phyloP scores from a whole-genome alignment of 2,113 vertebrate species.

The Aspiorhynchus laticeps region DNA sequence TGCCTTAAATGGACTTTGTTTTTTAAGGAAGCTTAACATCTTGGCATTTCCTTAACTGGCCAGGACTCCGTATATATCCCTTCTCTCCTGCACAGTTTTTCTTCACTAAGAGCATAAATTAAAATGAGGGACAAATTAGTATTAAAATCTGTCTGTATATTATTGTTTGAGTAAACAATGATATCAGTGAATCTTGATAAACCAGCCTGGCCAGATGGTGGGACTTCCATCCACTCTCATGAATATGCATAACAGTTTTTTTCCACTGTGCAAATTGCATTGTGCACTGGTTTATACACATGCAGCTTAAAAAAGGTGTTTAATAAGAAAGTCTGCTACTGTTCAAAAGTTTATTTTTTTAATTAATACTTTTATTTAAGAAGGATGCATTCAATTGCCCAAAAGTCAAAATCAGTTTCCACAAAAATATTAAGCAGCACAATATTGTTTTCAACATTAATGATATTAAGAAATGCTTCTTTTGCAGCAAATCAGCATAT shows the following conservation, averaged over 20 bases:
- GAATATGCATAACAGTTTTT: not conserved
- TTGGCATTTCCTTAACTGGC: not conserved
- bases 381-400: not conserved
- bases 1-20: conserved; percentile 1
- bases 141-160: not conserved
- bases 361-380: not conserved
- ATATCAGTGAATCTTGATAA: conserved; percentile 7
- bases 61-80: not conserved
- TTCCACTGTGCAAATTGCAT: not conserved
- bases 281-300: not conserved
- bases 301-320: not conserved
- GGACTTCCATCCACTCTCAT: not conserved
- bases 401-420: not conserved
- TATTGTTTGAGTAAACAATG: conserved; percentile 14
- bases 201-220: not conserved
- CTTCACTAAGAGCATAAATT: not conserved
- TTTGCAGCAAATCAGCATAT: not conserved
- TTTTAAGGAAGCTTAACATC: not conserved
- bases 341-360: not conserved
- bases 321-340: not conserved
- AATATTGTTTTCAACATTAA: not conserved
- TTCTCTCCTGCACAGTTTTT: not conserved
- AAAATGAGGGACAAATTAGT: not conserved
- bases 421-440: not conserved
- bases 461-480: too few relatives aligned